Evolutionary conservation across 2,888 invertebrate species (phyloP).

Genomic region (Unio pictorum): DNA sequence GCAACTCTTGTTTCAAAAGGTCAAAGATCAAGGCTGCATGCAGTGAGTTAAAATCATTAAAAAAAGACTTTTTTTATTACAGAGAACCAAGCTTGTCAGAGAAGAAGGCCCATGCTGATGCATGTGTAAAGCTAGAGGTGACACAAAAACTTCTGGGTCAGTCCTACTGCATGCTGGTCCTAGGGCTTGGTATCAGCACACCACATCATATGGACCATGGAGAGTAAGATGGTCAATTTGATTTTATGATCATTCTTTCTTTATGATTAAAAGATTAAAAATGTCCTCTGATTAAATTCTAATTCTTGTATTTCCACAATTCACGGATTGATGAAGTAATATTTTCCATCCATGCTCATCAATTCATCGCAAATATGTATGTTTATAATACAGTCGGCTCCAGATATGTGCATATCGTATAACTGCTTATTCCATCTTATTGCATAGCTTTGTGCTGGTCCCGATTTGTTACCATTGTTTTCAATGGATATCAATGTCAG

Average conservation of each 20-base stretch:
- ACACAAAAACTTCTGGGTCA: slow-evolving; percentile 68
- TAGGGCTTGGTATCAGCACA: slow-evolving; percentile 67
- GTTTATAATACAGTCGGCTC: no score
- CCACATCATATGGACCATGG: slow-evolving; percentile 71
- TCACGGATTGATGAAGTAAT: no score
- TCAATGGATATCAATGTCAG: no score
- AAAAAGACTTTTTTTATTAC: slow-evolving; percentile 16
- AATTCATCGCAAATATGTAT: no score
- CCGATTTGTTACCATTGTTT: no score
- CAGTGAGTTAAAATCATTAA: not conserved
- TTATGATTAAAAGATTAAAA: not conserved
- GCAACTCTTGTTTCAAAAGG: not conserved
- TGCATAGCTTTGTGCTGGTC: no score
- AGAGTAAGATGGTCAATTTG: slow-evolving; percentile 35
- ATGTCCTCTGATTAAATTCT: not conserved
- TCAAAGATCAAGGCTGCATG: not conserved
- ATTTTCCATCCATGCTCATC: no score
- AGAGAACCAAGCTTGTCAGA: slow-evolving; percentile 67
- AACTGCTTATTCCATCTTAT: no score
- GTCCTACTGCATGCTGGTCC: slow-evolving; percentile 67
- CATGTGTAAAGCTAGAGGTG: slow-evolving; percentile 56
- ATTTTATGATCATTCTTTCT: not conserved
- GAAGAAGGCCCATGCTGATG: slow-evolving; percentile 60
- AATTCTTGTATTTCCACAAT: no score
- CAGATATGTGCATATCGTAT: no score